phyloP scores from a whole-genome alignment of 1,140 invertebrate genomes.

The Colletes gigas region DNA sequence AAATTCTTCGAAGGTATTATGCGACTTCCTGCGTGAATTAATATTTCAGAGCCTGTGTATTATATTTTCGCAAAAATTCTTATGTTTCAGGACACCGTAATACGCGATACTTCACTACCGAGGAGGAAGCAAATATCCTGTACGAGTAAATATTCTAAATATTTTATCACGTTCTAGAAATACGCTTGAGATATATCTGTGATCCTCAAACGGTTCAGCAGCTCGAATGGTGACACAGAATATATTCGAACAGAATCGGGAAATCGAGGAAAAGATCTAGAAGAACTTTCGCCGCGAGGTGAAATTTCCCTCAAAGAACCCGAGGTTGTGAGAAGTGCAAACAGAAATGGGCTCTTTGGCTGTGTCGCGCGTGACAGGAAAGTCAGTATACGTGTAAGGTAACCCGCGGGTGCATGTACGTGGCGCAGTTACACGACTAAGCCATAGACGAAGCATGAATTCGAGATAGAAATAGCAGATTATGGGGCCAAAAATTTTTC shows the following conservation, averaged over 20 bases:
- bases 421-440: background rate
- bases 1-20: too few species aligned
- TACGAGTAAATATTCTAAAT: background rate
- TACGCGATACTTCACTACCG: too few species aligned
- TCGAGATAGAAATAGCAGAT: constrained; percentile 5
- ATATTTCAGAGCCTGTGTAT: too few species aligned
- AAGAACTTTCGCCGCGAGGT: background rate
- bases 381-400: background rate
- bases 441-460: background rate
- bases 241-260: background rate
- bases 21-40: too few species aligned
- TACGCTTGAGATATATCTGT: background rate
- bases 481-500: background rate
- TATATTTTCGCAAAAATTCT: too few species aligned
- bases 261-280: constrained; percentile 3
- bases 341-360: constrained; percentile 4
- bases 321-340: background rate
- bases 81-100: too few species aligned
- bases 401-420: background rate
- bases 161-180: background rate
- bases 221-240: background rate
- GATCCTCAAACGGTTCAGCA: background rate
- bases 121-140: background rate
- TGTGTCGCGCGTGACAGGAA: background rate
- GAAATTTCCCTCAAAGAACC: background rate